A percentile compares a stretch with the other conserved stretches of the same genome.
Conservation (phyloP, 2,888 invertebrate species). For the Caenorhabditis doughertyi region DNA sequence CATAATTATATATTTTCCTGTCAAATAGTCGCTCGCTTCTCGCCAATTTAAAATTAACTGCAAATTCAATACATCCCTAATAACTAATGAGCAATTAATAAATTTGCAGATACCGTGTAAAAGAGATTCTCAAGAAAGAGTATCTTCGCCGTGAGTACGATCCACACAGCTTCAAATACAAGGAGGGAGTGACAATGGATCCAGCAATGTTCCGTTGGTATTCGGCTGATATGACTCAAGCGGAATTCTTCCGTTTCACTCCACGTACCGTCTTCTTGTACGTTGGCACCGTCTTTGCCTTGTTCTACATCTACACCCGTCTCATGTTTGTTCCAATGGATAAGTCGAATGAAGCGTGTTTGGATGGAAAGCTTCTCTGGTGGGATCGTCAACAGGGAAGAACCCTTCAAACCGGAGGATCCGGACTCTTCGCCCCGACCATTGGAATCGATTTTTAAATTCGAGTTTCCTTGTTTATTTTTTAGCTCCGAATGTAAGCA, state of each 20-base stretch:
- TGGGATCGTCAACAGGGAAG: slow-evolving; percentile 82
- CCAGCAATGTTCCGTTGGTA: slow-evolving; percentile 83
- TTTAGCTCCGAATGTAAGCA: slow-evolving; percentile 26
- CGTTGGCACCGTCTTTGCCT: slow-evolving; percentile 75
- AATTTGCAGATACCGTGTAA: slow-evolving; percentile 80
- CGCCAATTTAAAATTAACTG: too few relatives aligned
- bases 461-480: not conserved
- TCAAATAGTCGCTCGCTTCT: too few relatives aligned
- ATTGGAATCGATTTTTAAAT: slow-evolving; percentile 79
- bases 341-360: slow-evolving; percentile 75
- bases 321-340: slow-evolving; percentile 75
- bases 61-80: too few relatives aligned
- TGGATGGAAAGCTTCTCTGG: slow-evolving; percentile 81
- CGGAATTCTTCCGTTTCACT: slow-evolving; percentile 82
- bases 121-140: slow-evolving; percentile 82
- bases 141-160: slow-evolving; percentile 82
- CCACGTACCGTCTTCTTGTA: slow-evolving; percentile 80
- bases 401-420: slow-evolving; percentile 76
- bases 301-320: slow-evolving; percentile 80
- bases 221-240: slow-evolving; percentile 82
- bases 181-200: slow-evolving; percentile 82
- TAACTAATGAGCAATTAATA: too few relatives aligned
- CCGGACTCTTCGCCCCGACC: slow-evolving; percentile 77
- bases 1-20: too few relatives aligned
- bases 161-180: slow-evolving; percentile 82